Evolutionary conservation across 2,888 invertebrate genomes (phyloP), one percentile per base, ranked within the genome.

Genomic region (Automeris io): DNA sequence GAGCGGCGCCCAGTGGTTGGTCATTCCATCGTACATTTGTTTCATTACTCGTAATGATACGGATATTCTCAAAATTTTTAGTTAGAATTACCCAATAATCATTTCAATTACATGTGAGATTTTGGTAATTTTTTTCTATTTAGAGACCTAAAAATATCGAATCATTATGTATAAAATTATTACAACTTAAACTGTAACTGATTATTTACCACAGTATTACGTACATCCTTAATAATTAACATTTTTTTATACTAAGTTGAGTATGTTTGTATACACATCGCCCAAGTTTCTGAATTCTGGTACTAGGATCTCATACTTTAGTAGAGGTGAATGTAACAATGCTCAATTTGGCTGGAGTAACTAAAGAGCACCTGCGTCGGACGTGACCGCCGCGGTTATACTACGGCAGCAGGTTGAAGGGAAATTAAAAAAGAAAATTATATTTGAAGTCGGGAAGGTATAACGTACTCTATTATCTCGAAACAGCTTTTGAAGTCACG

Each of bases 31-130:
- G 60, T 59, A 54, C 54, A 62, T 65, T 58, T 63, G 56, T 61
- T 67, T 82, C 82, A 82, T 86, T 83, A 86, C 79, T 78, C 74
- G 75, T 70, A 72, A 81, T 83, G 85, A 86, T 76, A 74, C 61
- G 74, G 61, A 65, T 63, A 61, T 81, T 80, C 68, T 63, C 49
- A 52, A 47, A 59, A 66, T 71, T 69, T 71, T 68, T 66, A 51
- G 66, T 57, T 61, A 61, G 63, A 67, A 55, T 60, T 54, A 61
- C 54, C 49, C 54, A 55, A 54, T 57, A 52, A 63, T 61, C 59
- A 57, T 60, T 53, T 51, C 51, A 52, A 57, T 54, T 60, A 55
- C 70, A 62, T 67, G 70, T 57, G 59, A 67, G 70, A 72, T 54
- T 46, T 53, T 47, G 47, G 51, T 51, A 51, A 54, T 57, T 54